Percentiles rank a stretch among this genome's conserved stretches.
phyloP scores from a whole-genome alignment of 2,113 vertebrate genomes.

The Polyodon spathula region DNA sequence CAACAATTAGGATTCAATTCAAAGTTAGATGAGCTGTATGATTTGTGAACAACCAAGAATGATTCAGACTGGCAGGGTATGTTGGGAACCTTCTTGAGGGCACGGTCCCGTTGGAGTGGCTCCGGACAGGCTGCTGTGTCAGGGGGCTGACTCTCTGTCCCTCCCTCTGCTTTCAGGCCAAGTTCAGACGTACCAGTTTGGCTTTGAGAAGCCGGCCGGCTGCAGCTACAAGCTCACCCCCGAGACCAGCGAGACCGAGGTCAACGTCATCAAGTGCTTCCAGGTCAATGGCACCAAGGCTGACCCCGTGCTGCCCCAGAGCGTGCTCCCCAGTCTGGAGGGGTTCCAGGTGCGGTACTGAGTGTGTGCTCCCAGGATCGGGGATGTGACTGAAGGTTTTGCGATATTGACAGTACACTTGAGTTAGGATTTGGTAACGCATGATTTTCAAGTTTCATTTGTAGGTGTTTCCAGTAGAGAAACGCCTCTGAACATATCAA shows the following conservation, averaged over 20 bases:
- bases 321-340: conserved; percentile 42
- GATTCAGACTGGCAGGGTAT: no score
- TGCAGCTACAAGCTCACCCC: conserved; percentile 58
- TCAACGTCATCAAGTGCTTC: conserved; percentile 64
- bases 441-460: no score
- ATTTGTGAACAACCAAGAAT: no score
- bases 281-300: conserved; percentile 61
- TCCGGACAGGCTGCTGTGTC: not conserved
- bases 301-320: conserved; percentile 42
- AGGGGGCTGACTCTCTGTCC: not conserved
- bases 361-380: not conserved
- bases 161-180: conserved; percentile 39
- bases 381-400: no score
- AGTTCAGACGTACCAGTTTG: conserved; percentile 62
- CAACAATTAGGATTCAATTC: no score
- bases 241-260: conserved; percentile 56
- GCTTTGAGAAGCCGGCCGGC: conserved; percentile 39
- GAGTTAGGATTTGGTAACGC: no score
- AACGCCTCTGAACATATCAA: no score
- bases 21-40: no score
- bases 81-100: not conserved
- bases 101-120: no score
- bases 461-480: no score
- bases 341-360: conserved; percentile 54
- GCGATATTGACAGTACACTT: no score